Evolutionary conservation across 2,113 vertebrate genomes (phyloP).

Genomic region (Malurus alboscapulatus): DNA sequence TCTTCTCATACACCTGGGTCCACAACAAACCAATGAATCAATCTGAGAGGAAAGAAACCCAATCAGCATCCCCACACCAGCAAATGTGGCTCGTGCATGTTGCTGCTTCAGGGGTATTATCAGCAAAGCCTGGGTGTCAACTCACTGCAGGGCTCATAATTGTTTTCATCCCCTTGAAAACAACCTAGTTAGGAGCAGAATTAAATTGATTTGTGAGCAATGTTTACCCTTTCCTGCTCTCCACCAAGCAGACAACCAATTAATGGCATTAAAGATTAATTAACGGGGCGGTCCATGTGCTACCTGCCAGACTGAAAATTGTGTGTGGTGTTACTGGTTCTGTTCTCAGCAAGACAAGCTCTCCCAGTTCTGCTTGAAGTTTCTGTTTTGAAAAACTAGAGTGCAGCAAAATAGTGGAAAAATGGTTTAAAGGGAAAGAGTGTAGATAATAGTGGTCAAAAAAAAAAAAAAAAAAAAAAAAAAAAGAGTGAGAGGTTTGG

Average conservation of each 20-base stretch:
- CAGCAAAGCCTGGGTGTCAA: slow-evolving; percentile 5
- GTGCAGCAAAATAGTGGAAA: not conserved
- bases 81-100: not conserved
- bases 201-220: slow-evolving; percentile 72
- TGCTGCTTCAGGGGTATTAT: slow-evolving; percentile 36
- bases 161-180: slow-evolving; percentile 59
- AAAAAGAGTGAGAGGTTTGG: not conserved
- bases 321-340: not conserved
- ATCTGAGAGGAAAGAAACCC: slow-evolving; percentile 57
- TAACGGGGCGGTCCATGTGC: not conserved
- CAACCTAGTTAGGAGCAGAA: slow-evolving; percentile 56
- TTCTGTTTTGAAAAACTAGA: not conserved
- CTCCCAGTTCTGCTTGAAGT: not conserved
- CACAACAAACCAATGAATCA: slow-evolving; percentile 67
- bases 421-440: not conserved
- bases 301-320: slow-evolving; percentile 44
- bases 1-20: slow-evolving; percentile 39
- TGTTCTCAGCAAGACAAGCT: not conserved
- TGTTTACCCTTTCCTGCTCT: slow-evolving; percentile 64
- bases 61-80: slow-evolving; percentile 47
- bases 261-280: slow-evolving; percentile 78
- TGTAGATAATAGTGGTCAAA: no score
- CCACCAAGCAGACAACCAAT: slow-evolving; percentile 69
- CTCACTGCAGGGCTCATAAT: not conserved
- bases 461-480: not conserved